phyloP scores from a whole-genome alignment of 2,888 invertebrate genomes.

The Electrophaes corylata region DNA sequence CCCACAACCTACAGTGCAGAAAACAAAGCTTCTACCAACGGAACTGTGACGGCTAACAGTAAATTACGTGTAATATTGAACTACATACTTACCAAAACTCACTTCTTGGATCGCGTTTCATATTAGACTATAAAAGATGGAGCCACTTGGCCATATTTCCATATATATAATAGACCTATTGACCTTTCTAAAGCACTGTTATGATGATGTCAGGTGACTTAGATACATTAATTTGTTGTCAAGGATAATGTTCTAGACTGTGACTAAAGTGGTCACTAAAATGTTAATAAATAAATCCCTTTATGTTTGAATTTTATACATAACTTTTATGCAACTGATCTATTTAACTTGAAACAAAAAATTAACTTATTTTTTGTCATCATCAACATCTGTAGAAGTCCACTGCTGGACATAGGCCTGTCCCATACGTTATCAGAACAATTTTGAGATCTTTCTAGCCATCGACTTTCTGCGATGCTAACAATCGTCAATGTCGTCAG shows the following conservation, averaged over 20 bases:
- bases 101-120: not conserved
- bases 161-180: conserved; percentile 34
- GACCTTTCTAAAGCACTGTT: conserved; percentile 42
- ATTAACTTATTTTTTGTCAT: too few relatives aligned
- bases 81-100: not conserved
- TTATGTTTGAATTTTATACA: not conserved
- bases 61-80: too few relatives aligned
- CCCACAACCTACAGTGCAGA: too few relatives aligned
- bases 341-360: too few relatives aligned
- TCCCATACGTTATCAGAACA: too few relatives aligned
- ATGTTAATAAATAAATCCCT: conserved; percentile 1
- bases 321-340: not conserved
- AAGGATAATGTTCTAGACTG: conserved; percentile 26
- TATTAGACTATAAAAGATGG: conserved; percentile 11
- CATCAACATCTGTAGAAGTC: too few relatives aligned
- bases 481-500: too few relatives aligned
- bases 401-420: too few relatives aligned
- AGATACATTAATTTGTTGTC: conserved; percentile 32
- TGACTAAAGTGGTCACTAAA: conserved; percentile 2
- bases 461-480: too few relatives aligned
- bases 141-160: conserved; percentile 28
- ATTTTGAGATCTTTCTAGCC: too few relatives aligned
- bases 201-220: conserved; percentile 36
- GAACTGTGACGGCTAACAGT: too few relatives aligned
- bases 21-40: too few relatives aligned